Evolutionary conservation across 2,113 vertebrate genomes (phyloP).

Genomic region (Corythornis cristatus): DNA sequence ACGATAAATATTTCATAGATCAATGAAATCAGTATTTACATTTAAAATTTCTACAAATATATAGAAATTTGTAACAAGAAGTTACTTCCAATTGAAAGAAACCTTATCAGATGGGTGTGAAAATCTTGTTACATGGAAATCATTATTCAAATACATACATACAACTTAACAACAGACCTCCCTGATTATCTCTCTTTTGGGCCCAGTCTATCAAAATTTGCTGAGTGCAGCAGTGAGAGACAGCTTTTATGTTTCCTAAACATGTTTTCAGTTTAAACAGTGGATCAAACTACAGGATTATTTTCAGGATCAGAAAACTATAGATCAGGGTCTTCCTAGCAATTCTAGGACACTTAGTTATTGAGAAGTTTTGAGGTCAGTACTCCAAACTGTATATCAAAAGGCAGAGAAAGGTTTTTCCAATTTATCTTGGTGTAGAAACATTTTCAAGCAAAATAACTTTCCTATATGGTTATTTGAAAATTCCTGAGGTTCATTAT

Average conservation of each 20-base stretch:
- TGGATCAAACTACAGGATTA: not conserved
- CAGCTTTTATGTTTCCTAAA: not conserved
- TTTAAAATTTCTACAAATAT: not conserved
- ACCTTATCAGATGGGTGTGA: not conserved
- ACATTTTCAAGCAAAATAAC: not conserved
- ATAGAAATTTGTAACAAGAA: not conserved
- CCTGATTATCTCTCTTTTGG: not conserved
- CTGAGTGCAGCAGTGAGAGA: not conserved
- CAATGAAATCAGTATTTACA: not conserved
- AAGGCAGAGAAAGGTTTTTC: not conserved
- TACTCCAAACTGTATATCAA: not conserved
- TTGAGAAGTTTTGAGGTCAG: not conserved
- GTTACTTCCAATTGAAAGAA: not conserved
- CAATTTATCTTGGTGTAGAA: not conserved
- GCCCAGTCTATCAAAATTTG: not conserved
- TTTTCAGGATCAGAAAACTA: not conserved
- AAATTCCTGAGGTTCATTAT: not conserved
- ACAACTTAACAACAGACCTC: not conserved
- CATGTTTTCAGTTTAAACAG: not conserved
- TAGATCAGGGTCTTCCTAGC: accelerated
- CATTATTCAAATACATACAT: not conserved
- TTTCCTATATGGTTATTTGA: not conserved
- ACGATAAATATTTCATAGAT: not conserved
- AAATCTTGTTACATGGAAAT: not conserved
- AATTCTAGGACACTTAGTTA: not conserved